Evolutionary conservation across 2,888 invertebrate species (phyloP).

Genomic region (Apoda limacodes): DNA sequence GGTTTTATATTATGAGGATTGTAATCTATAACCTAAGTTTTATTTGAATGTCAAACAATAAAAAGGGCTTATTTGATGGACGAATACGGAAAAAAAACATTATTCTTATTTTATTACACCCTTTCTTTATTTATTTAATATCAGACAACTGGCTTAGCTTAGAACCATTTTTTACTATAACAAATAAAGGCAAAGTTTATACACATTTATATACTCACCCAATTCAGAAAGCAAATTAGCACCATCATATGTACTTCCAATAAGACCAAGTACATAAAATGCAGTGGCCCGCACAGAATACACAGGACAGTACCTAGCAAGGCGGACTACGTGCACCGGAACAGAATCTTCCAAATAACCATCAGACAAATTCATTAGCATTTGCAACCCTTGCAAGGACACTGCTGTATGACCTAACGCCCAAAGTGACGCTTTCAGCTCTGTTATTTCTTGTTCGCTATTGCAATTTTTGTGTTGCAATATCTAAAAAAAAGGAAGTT

Average conservation of each 20-base stretch:
- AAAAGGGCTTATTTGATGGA: too few species aligned
- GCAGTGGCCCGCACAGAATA: conserved; percentile 92
- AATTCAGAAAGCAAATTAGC: conserved; percentile 81
- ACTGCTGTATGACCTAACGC: conserved; percentile 86
- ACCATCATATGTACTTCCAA: conserved; percentile 86
- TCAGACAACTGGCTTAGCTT: too few species aligned
- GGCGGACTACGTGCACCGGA: conserved; percentile 61
- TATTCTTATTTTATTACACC: too few species aligned
- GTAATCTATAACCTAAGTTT: too few species aligned
- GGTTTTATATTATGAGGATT: too few species aligned
- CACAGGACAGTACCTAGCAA: conserved; percentile 85
- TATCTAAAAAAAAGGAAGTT: too few species aligned
- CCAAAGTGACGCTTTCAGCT: conserved; percentile 92
- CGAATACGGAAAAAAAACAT: too few species aligned
- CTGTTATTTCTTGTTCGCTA: conserved; percentile 77
- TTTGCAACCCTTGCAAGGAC: conserved; percentile 79
- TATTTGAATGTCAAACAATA: too few species aligned
- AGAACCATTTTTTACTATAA: too few species aligned
- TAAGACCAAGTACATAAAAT: conserved; percentile 87
- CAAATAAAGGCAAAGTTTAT: too few species aligned
- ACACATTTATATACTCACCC: conserved; percentile 56
- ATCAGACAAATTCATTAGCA: conserved; percentile 70
- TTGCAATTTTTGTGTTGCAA: conserved; percentile 68
- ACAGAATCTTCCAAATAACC: conserved; percentile 53
- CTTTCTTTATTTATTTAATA: too few species aligned